Evolutionary conservation across 2,797 vertebrate genomes (phyloP), one percentile per base, ranked within the genome.

Genomic region (Pipistrellus pygmaeus): DNA sequence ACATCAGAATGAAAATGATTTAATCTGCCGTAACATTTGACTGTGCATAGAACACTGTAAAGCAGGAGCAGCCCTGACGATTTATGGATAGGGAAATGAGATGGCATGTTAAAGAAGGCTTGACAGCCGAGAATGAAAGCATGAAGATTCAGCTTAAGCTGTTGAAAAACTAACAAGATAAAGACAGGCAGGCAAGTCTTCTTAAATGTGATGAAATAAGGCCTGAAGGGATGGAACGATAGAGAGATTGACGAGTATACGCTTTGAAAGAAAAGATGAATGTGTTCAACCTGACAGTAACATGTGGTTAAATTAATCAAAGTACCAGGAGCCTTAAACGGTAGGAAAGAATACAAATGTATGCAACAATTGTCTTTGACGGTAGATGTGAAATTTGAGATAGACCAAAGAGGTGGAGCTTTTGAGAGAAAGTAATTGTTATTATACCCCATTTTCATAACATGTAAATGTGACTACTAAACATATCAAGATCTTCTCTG

Each of bases 271-370:
- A 98, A 97, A 97, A 98, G 98, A 98, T 98, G 98, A 98, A 98
- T 98, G 98, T 98, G 98, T 97, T 96, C 98, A 98, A 99, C 99
- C 99, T 99, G 99, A 99, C 99, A 99, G 98, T 98, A 99, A 99
- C 99, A 99, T 98, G 98, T 95, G 97, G 98, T 98, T 98, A 98
- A 98, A 99, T 99, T 99, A 99, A 98, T 99, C 98, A 97, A 98
- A 98, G 97, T 95, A 98, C 97, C 95, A 90, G 85, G 96, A 95
- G 97, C 97, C 94, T 94, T 95, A 98, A 98, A 97, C 1, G 12
- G 94, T 96, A 95, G 82, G 85, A 95, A 97, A 97, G 96, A 93
- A 96, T 95, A 97, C 17, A 96, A 97, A 97, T 97, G 97, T 96
- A 97, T 80, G 88, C 97, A 93, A 93, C 97, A 96, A 96, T 93